These are phyloP conservation scores for Pteropus alecto DNA, from an alignment of 2,113 vertebrate species.

Conservation along the genomic window DNA sequence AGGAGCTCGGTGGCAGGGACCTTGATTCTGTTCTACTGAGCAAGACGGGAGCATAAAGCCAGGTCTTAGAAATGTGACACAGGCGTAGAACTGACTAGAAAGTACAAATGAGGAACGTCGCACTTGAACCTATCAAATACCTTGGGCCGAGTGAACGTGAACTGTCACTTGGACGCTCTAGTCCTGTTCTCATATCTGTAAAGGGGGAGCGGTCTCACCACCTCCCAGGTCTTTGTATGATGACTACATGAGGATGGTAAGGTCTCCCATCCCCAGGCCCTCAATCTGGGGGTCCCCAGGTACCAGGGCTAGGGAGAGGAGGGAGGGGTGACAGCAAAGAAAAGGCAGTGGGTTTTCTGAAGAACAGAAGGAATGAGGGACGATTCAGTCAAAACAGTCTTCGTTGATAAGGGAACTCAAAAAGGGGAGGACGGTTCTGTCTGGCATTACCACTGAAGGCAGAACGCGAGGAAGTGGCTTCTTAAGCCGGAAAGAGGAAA, in stretches of 20 bases:
- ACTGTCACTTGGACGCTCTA: background rate
- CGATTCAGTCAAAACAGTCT: background rate
- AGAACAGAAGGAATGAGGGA: background rate
- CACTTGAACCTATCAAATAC: background rate
- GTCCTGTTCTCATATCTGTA: background rate
- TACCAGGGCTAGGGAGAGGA: background rate
- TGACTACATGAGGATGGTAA: background rate
- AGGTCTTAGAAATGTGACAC: rapidly evolving
- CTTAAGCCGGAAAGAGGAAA: background rate
- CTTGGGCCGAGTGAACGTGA: background rate
- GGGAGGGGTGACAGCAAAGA: rapidly evolving
- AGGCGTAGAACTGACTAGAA: background rate
- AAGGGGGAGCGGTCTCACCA: background rate
- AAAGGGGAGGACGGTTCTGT: rapidly evolving
- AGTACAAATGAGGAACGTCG: rapidly evolving
- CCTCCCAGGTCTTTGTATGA: background rate
- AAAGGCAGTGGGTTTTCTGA: background rate
- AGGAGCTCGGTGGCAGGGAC: background rate
- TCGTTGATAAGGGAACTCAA: background rate
- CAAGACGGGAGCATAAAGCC: rapidly evolving
- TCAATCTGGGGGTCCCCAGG: background rate
- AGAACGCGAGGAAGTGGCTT: background rate
- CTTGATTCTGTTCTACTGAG: rapidly evolving
- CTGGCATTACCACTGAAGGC: background rate
- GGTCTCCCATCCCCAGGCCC: rapidly evolving